phyloP scores from a whole-genome alignment of 2,797 vertebrate genomes.

The Pipistrellus nathusii region DNA sequence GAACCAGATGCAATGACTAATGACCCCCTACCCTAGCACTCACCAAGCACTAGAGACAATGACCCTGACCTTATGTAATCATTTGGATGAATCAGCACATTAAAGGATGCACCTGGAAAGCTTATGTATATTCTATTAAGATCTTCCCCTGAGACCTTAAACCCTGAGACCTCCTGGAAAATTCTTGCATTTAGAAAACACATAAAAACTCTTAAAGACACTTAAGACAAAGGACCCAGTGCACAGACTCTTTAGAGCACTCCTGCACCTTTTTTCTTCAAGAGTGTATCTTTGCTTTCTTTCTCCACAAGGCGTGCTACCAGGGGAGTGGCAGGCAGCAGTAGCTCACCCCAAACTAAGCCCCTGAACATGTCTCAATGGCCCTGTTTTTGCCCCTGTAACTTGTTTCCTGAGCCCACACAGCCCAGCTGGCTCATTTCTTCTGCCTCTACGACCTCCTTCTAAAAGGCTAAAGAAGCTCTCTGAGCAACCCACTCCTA shows the following conservation, averaged over 20 bases:
- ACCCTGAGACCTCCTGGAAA: neutral
- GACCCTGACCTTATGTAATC: neutral
- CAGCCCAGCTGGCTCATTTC: neutral
- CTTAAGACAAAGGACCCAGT: neutral
- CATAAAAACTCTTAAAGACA: neutral
- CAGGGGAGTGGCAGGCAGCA: neutral
- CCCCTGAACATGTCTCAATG: neutral
- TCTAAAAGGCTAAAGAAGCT: neutral
- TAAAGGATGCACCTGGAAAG: no score
- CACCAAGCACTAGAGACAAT: neutral
- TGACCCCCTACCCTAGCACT: neutral
- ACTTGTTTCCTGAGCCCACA: neutral
- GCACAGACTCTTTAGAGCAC: neutral
- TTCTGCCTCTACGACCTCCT: neutral
- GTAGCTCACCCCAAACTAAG: neutral
- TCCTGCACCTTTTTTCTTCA: neutral
- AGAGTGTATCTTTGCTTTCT: neutral
- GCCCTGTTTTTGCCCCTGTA: neutral
- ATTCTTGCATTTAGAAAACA: neutral
- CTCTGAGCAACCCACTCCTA: neutral
- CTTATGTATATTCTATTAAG: neutral
- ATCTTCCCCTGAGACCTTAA: neutral
- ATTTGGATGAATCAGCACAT: neutral
- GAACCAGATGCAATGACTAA: neutral
- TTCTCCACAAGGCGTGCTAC: neutral